These are phyloP conservation scores for Andrena camellia DNA, from an alignment of 2,888 invertebrate genomes.

Conservation along the genomic window DNA sequence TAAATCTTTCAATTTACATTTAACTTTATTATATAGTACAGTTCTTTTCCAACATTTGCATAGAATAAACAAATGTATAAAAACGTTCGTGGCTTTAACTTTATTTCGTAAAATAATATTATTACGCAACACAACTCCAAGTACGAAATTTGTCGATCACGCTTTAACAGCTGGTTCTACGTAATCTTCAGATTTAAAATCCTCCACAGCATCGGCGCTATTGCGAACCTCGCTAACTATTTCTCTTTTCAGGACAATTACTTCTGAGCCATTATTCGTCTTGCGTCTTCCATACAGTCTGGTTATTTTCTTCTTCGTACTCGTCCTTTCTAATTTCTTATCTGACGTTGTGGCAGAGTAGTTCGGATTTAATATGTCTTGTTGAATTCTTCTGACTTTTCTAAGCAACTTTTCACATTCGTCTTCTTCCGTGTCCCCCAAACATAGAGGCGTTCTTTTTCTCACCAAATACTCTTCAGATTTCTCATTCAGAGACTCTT, in stretches of 20 bases:
- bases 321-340: constrained; percentile 1
- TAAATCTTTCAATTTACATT: neutral
- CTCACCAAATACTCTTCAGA: constrained; percentile 14
- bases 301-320: neutral
- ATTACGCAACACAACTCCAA: neutral
- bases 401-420: constrained; percentile 54
- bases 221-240: constrained; percentile 18
- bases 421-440: constrained; percentile 46
- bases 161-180: neutral
- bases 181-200: neutral
- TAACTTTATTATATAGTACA: constrained; percentile 1
- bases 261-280: neutral
- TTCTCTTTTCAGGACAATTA: constrained; percentile 11
- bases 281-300: neutral
- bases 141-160: neutral
- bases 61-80: neutral
- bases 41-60: neutral
- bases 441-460: neutral
- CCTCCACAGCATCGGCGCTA: neutral
- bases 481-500: neutral
- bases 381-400: constrained; percentile 52
- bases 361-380: constrained; percentile 28
- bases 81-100: neutral
- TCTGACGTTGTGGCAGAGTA: constrained; percentile 3
- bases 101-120: neutral